Evolutionary conservation across 2,797 vertebrate genomes (phyloP), one percentile per base, ranked within the genome.

Genomic region (Eupleurogrammus muticus): DNA sequence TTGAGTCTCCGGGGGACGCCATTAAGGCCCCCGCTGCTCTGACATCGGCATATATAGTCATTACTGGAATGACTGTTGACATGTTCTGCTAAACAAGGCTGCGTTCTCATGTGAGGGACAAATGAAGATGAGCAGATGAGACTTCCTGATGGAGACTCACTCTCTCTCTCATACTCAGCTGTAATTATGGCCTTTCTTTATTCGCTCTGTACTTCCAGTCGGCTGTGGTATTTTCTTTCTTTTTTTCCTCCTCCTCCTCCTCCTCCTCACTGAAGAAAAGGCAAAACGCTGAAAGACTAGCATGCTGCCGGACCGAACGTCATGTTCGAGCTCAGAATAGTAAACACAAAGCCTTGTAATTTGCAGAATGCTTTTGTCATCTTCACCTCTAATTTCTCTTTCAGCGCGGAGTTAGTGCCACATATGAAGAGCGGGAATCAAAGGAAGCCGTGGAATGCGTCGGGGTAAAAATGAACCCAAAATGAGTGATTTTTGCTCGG

Each of bases 271-370:
- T 14, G 46, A 50, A 77, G 67, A 57, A 68, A 70, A 83, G 53
- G 70, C 73, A 77, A 66, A 69, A n/a, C n/a, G 47, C 73, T 54
- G 67, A 84, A 81, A 70, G 77, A 77, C 50, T 12, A 82, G 79
- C 80, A 69, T 58, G 80, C 77, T 74, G 83, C 76, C 58, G 77
- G 79, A 79, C 78, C 64, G 79, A 67, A 79, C 85, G 85, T 88
- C 78, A 75, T 83, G 84, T 90, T 83, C 50, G 47, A 82, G 89
- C 83, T 91, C 79, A 91, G 88, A 94, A 94, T 92, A 93, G 92
- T 87, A 88, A 90, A 88, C 71, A 89, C 64, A 89, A 90, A 85
- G 84, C 87, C 91, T 92, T 93, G 90, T 92, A 90, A 94, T 93
- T 93, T 91, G 68, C 84, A 71, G 83, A 90, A 85, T 77, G 87